Evolutionary conservation across 2,113 vertebrate genomes (phyloP).

Genomic region (Boleophthalmus pectinirostris): DNA sequence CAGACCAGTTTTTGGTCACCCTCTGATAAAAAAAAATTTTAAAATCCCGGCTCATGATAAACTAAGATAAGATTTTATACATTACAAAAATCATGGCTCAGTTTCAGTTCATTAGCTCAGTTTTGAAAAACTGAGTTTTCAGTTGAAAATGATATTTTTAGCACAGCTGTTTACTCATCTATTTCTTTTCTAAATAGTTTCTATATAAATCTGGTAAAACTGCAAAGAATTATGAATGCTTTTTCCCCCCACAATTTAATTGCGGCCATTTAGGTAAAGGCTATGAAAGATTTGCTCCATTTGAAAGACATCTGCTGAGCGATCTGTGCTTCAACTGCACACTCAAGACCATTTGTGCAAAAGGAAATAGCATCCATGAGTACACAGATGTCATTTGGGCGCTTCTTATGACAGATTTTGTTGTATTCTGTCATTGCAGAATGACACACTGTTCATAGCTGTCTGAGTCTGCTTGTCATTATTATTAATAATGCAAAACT

Average conservation of each 20-base stretch:
- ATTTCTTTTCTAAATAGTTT: not conserved
- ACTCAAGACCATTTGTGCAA: conserved; percentile 19
- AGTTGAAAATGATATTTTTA: conserved; percentile 2
- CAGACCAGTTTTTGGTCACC: too few relatives aligned
- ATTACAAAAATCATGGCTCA: not conserved
- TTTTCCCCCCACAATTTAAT: not conserved
- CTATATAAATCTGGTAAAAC: conserved; percentile 1
- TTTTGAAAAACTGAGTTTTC: not conserved
- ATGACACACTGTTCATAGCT: not conserved
- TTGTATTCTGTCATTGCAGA: conserved; percentile 15
- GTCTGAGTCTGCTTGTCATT: not conserved
- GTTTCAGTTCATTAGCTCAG: conserved; percentile 3
- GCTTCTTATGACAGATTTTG: conserved; percentile 12
- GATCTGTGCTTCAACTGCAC: conserved; percentile 21
- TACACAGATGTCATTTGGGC: conserved; percentile 18
- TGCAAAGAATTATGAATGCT: conserved; percentile 6
- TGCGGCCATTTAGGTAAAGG: conserved; percentile 9
- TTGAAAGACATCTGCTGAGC: conserved; percentile 25
- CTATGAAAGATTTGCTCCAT: conserved; percentile 21
- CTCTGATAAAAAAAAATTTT: too few relatives aligned
- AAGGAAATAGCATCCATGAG: conserved; percentile 13
- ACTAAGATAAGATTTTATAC: not conserved
- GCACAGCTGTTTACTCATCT: not conserved
- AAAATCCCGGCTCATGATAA: not conserved
- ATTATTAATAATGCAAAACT: not conserved